Percentiles rank a stretch among this genome's conserved stretches.
phyloP scores from a whole-genome alignment of 1,140 invertebrate genomes.

The Calephelis virginiensis region DNA sequence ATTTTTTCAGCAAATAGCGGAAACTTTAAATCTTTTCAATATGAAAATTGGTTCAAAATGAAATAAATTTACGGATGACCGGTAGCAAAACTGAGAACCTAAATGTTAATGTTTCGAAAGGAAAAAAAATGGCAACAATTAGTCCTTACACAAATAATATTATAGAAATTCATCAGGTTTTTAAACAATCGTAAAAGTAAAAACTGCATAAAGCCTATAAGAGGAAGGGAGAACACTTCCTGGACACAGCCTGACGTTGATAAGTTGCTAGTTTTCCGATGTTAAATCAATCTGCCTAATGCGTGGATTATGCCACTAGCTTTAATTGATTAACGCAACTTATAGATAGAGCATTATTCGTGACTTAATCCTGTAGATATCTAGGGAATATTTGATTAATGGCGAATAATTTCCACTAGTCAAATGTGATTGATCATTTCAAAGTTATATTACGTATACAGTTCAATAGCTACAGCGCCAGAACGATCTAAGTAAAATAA shows the following conservation, averaged over 20 bases:
- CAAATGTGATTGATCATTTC: conserved; percentile 16
- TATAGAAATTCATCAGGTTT: neutral
- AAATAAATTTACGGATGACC: neutral
- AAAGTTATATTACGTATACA: conserved; percentile 1
- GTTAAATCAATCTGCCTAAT: conserved; percentile 57
- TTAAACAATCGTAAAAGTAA: neutral
- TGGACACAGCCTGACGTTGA: conserved; percentile 48
- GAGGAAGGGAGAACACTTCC: conserved; percentile 30
- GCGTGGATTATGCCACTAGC: conserved; percentile 43
- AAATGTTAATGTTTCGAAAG: too few species aligned
- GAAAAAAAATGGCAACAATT: too few species aligned
- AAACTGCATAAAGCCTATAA: neutral
- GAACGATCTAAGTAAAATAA: neutral
- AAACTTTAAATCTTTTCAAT: too few species aligned
- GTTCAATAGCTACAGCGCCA: neutral
- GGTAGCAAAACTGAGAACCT: too few species aligned
- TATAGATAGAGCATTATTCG: conserved; percentile 33
- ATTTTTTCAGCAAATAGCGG: too few species aligned
- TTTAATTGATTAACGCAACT: conserved; percentile 53
- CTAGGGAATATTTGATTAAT: conserved; percentile 21
- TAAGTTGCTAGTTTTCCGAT: conserved; percentile 52
- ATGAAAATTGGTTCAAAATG: too few species aligned
- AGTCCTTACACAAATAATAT: too few species aligned
- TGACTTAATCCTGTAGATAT: conserved; percentile 31
- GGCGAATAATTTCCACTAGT: neutral